Evolutionary conservation across 64 coral and sea anemone genomes (phyloP).

Genomic region (Pocillopora verrucosa): DNA sequence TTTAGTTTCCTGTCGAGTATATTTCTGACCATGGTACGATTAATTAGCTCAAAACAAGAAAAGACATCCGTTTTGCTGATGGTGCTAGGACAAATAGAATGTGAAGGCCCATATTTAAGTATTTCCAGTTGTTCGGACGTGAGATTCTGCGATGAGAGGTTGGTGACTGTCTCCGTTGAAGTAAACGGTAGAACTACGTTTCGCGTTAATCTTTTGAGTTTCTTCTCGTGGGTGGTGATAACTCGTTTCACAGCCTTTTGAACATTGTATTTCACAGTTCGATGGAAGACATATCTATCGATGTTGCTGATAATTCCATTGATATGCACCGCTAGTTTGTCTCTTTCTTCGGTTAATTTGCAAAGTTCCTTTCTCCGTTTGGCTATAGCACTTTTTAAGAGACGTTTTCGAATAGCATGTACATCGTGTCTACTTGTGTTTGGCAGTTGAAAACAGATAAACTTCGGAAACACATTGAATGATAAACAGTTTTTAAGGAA

Average conservation of each 20-base stretch:
- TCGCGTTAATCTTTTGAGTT: no score
- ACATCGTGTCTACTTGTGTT: conserved; percentile 14
- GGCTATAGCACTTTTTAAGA: neutral
- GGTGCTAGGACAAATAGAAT: no score
- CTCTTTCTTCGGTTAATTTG: neutral
- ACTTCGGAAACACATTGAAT: conserved; percentile 22
- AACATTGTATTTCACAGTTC: conserved; percentile 8
- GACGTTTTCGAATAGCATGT: conserved; percentile 15
- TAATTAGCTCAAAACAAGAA: no score
- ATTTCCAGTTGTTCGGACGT: no score
- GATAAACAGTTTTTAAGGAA: neutral
- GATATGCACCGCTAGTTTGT: neutral
- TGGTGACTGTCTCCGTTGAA: no score
- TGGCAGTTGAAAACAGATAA: conserved; percentile 21
- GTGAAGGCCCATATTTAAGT: no score
- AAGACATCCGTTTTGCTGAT: no score
- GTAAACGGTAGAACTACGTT: no score
- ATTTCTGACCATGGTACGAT: no score
- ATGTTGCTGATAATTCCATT: neutral
- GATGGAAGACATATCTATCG: neutral
- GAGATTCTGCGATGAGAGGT: no score
- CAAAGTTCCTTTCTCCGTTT: neutral
- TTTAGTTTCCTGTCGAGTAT: no score
- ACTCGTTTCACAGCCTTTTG: neutral
- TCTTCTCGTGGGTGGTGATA: neutral